Conservation (phyloP, 2,113 vertebrate genomes). For the Nettapus auritus region DNA sequence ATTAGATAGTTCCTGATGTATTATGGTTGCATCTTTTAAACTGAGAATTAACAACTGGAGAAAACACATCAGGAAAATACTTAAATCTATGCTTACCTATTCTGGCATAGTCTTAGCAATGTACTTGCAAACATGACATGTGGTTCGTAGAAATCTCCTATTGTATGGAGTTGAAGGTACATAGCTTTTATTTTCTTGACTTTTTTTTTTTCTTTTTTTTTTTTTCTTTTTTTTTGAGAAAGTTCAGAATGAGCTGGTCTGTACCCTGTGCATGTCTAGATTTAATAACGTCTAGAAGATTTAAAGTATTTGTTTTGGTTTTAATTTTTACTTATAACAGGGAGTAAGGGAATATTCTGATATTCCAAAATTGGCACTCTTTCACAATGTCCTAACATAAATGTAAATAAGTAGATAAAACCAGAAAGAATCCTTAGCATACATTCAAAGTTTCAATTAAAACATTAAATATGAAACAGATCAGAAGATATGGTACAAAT, state of each 20-base stretch:
- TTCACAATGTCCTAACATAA: neutral
- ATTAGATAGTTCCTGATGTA: neutral
- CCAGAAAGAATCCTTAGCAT: neutral
- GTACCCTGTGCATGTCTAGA: fast-evolving
- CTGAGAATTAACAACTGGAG: neutral
- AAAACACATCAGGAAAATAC: neutral
- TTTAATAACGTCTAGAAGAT: neutral
- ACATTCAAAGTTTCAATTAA: neutral
- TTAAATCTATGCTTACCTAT: neutral
- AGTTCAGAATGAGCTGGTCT: neutral
- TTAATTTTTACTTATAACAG: neutral
- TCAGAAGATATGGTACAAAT: neutral
- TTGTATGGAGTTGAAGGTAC: neutral
- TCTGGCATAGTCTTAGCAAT: neutral
- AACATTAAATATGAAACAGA: neutral
- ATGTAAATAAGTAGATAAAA: neutral
- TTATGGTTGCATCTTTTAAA: neutral
- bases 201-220: neutral
- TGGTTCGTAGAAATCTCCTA: neutral
- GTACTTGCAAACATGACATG: neutral
- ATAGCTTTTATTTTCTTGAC: neutral
- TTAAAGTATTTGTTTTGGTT: neutral
- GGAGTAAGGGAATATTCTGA: neutral
- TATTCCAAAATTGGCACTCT: neutral
- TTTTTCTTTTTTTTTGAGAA: neutral